Evolutionary conservation across 2,888 invertebrate genomes (phyloP).

Genomic region (Yponomeuta plumbellus): DNA sequence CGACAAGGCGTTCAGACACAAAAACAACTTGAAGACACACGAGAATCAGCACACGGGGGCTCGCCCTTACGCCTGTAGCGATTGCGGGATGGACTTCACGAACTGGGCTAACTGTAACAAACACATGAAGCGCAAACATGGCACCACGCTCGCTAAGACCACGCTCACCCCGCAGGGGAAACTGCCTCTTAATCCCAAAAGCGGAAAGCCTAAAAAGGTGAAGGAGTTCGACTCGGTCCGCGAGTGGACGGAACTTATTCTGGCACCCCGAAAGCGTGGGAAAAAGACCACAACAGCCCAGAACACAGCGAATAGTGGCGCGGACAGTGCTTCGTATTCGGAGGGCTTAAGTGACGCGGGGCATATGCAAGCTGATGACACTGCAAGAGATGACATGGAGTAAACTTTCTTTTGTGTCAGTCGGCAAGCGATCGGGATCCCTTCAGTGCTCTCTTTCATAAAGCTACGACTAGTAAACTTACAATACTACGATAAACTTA

Average conservation of each 20-base stretch:
- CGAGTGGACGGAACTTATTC: slow-evolving; percentile 10
- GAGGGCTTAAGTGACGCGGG: too few relatives aligned
- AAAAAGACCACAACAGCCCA: neutral
- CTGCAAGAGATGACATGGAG: too few relatives aligned
- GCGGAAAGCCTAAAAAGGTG: slow-evolving; percentile 4
- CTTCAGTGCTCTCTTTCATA: too few relatives aligned
- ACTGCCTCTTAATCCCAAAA: slow-evolving; percentile 14
- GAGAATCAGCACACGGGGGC: slow-evolving; percentile 77
- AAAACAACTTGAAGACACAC: slow-evolving; percentile 79
- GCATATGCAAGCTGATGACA: too few relatives aligned
- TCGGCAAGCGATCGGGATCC: too few relatives aligned
- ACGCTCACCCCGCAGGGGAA: slow-evolving; percentile 39
- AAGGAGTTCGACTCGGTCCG: neutral
- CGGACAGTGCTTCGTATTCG: neutral
- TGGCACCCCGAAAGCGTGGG: neutral
- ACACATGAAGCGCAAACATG: slow-evolving; percentile 80
- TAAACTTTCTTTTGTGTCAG: too few relatives aligned
- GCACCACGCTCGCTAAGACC: slow-evolving; percentile 33
- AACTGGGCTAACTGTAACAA: slow-evolving; percentile 84
- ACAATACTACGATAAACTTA: too few relatives aligned
- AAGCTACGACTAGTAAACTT: too few relatives aligned
- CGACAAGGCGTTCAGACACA: slow-evolving; percentile 79
- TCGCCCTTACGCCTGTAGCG: slow-evolving; percentile 78
- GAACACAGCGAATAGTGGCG: neutral
- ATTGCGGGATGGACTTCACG: slow-evolving; percentile 78